Base-by-base conservation (phyloP, 2,888 invertebrate species). In the Cephalotes varians region DNA sequence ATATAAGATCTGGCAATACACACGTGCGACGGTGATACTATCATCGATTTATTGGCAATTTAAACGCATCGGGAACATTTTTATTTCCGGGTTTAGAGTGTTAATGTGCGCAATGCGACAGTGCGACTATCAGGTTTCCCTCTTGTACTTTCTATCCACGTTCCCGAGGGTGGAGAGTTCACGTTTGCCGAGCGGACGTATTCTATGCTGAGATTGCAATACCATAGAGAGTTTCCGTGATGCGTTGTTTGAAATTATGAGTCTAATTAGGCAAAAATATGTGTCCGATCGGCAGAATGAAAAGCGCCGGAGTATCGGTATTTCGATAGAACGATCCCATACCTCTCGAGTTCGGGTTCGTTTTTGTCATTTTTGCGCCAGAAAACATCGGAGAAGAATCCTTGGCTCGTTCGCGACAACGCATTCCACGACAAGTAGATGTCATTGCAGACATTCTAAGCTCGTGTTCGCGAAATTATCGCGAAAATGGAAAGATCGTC, bases 181-280 rank as follows among this genome's bases (percentile, higher is more conserved):
- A 40, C 40, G 12, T 37, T 65, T 18, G 51, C 25, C 51, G 40
- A 51, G 76, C 54, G 40, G 54, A 40, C 31, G 15, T 21, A 54
- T 76, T 76, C 28, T 65, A 28, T 54, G 62, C 18, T 54, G 28
- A 54, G 65, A 5, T 28, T 40, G 31, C n/a, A 40, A 77, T n/a
- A 15, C 10, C 1, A n/a, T 5, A n/a, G 9, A 34, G 37, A 34
- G 62, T 67, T 65, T 77, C 12, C 47, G n/a, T 9, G 71, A n/a
- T n/a, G 47, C 34, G 71, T 54, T 28, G 62, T 56, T 79, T n/a
- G n/a, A 65, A 76, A 49, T 85, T 64, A 49, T 37, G 58, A 65
- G 28, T n/a, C 64, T 72, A 60, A 83, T 65, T 65, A 80, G 82
- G 58, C 44, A 82, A 82, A 79, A 79, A 79, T 76, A 56, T 34